Base-by-base conservation (phyloP, 2,113 vertebrate species). In the Chloropsis cyanopogon region DNA sequence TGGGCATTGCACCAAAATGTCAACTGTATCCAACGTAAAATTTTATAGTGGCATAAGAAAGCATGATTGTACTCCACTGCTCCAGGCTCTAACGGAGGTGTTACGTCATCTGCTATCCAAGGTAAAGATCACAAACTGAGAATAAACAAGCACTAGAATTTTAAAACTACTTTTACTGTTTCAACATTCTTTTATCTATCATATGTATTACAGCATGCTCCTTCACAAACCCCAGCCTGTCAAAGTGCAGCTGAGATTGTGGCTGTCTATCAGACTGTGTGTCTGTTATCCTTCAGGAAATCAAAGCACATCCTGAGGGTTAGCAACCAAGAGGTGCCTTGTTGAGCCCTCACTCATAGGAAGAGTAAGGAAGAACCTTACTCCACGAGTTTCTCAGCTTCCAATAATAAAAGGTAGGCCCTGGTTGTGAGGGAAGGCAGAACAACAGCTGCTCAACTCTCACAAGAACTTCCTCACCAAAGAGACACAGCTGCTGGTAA, bases 1-100 rank as follows among this genome's bases (percentile, higher is more conserved):
- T 87, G 86, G 91, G 76, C 54, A 44, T 49, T 93, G 76, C 76
- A 92, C 59, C 61, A 92, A 95, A 96, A 86, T 82, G 69, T 90
- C 90, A 96, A 26, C 79, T 88, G 49, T 53, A 90, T 60, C 65
- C 87, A 86, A 63, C 22, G 85, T 83, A 92, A 94, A 88, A 93
- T 78, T 94, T 90, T 93, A 95, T 42, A 80, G 75, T 25, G 59
- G 70, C 85, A 61, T 72, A 82, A 39, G 66, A 90, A 91, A 92
- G 50, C 75, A 59, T 59, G 91, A 94, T 53, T 82, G 28, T 49
- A 64, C 49, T 76, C 31, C 18, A 22, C 12, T 0, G 14, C 89
- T 82, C 12, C 70, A 69, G 87, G 59, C 42, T 64, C 82, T 61
- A 69, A 18, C 1, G 1, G 81, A 69, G 46, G 15, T 54, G 41